A percentile compares a stretch with the other conserved stretches of the same genome.
Evolutionary conservation across 2,888 invertebrate species (phyloP).

Genomic region (Lithophane leautieri): DNA sequence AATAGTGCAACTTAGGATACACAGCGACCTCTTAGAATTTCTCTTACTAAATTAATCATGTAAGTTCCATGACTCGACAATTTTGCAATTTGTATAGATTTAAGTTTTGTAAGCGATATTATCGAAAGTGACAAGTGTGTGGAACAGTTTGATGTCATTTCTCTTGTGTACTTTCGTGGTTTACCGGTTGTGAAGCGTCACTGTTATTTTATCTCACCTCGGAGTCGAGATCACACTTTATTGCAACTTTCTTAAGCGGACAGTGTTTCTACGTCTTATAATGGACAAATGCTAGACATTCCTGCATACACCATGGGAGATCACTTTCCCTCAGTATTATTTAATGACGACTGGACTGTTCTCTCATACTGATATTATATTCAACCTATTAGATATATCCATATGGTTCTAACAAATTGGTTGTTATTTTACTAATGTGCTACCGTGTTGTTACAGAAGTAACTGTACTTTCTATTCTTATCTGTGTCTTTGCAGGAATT

Average conservation of each 20-base stretch:
- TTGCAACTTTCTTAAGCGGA: conserved; percentile 43
- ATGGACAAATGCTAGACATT: background rate
- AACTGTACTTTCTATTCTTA: background rate
- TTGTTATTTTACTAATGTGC: background rate
- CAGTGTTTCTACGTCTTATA: background rate
- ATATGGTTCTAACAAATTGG: background rate
- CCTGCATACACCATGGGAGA: background rate
- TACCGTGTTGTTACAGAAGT: background rate
- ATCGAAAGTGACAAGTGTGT: conserved; percentile 52
- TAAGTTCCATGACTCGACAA: conserved; percentile 43
- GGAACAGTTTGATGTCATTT: conserved; percentile 45
- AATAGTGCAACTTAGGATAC: background rate
- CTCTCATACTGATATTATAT: background rate
- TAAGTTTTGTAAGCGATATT: conserved; percentile 48
- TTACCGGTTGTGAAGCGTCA: conserved; percentile 46
- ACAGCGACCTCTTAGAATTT: conserved; percentile 4
- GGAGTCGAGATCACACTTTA: conserved; percentile 29
- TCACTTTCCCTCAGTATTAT: background rate
- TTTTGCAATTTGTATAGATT: conserved; percentile 32
- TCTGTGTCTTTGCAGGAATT: conserved; percentile 74
- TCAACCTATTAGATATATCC: background rate
- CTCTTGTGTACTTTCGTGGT: conserved; percentile 42
- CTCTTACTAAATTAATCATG: conserved; percentile 15
- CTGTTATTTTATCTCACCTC: conserved; percentile 40
- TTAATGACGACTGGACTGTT: background rate